Evolutionary conservation across 2,888 invertebrate species (phyloP).

Genomic region (Oconnorella tubifera): DNA sequence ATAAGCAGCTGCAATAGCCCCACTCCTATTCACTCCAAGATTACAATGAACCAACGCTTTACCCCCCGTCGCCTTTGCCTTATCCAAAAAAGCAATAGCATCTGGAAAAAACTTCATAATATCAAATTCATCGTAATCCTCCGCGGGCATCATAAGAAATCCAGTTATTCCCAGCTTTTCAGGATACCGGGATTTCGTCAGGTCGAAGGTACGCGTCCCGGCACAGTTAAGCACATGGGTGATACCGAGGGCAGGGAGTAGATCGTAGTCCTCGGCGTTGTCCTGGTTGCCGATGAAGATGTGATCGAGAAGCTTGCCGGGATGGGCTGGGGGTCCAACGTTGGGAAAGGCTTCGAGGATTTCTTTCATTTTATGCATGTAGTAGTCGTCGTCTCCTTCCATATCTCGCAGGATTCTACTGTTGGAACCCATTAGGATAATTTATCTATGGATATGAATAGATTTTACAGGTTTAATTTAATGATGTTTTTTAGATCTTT

Average conservation of each 20-base stretch:
- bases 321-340: slow-evolving; percentile 31
- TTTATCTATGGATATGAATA: too few relatives aligned
- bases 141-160: slow-evolving; percentile 36
- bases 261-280: slow-evolving; percentile 34
- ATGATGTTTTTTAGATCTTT: too few relatives aligned
- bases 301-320: slow-evolving; percentile 28
- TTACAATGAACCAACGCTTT: slow-evolving; percentile 37
- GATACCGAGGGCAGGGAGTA: slow-evolving; percentile 30
- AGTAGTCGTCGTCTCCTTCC: slow-evolving; percentile 29
- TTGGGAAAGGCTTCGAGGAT: slow-evolving; percentile 35
- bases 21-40: slow-evolving; percentile 38
- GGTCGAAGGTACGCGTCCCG: slow-evolving; percentile 32
- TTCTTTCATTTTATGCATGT: slow-evolving; percentile 30
- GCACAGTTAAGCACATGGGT: slow-evolving; percentile 38
- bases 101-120: slow-evolving; percentile 35
- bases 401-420: too few relatives aligned
- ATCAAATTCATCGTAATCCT: slow-evolving; percentile 36
- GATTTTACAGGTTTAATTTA: too few relatives aligned
- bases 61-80: slow-evolving; percentile 26
- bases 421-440: too few relatives aligned
- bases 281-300: slow-evolving; percentile 37
- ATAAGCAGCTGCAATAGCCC: slow-evolving; percentile 36
- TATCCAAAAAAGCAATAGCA: slow-evolving; percentile 33
- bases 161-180: slow-evolving; percentile 24
- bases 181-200: slow-evolving; percentile 31